Evolutionary conservation across 2,888 invertebrate species (phyloP).

Genomic region (Sinodicranocentrus sp.): DNA sequence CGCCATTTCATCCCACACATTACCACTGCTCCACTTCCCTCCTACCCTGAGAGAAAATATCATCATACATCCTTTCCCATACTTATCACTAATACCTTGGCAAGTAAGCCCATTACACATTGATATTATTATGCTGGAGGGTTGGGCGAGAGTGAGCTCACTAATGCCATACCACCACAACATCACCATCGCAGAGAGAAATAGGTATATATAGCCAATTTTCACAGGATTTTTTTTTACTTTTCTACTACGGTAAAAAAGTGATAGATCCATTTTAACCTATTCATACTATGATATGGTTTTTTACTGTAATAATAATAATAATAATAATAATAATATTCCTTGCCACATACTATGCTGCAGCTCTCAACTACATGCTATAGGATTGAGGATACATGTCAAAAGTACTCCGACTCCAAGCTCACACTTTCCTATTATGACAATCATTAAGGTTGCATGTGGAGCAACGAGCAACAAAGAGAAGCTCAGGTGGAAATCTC

Average conservation of each 20-base stretch:
- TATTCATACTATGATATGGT: no score
- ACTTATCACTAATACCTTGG: background rate
- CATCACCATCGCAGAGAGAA: no score
- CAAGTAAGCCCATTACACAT: conserved; percentile 2
- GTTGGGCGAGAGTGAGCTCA: background rate
- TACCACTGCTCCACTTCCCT: conserved; percentile 6
- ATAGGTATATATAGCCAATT: background rate
- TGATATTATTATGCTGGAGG: conserved; percentile 20
- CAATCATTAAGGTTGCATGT: background rate
- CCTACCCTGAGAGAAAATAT: background rate
- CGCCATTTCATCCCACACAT: conserved; percentile 5
- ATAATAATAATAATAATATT: no score
- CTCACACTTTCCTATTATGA: background rate
- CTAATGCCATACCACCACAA: no score
- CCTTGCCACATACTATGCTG: no score
- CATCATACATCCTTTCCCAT: background rate
- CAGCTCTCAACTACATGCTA: no score
- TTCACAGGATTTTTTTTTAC: background rate
- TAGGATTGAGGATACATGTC: background rate
- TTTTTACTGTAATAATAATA: no score
- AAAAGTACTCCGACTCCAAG: background rate
- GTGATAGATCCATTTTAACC: no score
- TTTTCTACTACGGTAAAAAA: background rate
- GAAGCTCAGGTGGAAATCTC: conserved; percentile 15
- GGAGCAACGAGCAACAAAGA: background rate